These are phyloP conservation scores for Tryphoninae sp. DNA, from an alignment of 2,888 invertebrate genomes.

Conservation along the genomic window DNA sequence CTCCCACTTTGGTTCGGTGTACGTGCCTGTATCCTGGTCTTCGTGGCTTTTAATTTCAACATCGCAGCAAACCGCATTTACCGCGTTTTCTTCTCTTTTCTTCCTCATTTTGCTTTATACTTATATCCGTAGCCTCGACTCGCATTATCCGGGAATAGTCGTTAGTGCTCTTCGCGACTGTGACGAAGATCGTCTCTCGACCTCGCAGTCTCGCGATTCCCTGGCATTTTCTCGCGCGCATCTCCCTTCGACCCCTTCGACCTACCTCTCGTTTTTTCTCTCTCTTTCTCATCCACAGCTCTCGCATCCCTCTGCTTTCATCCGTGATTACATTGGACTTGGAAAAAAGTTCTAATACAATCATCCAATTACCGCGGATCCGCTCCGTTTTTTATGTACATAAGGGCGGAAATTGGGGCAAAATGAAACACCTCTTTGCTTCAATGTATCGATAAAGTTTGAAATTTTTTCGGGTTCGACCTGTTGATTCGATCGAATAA, in stretches of 20 bases:
- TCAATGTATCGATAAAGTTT: not conserved
- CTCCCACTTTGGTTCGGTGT: not conserved
- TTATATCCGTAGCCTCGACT: not conserved
- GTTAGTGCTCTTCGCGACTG: too few species aligned
- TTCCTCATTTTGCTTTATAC: slow-evolving; percentile 14
- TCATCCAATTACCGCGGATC: slow-evolving; percentile 72
- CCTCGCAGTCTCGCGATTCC: not conserved
- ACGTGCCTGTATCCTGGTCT: not conserved
- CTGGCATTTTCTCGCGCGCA: too few species aligned
- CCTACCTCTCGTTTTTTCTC: too few species aligned
- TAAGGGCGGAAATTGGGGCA: not conserved
- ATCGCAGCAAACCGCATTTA: slow-evolving; percentile 37
- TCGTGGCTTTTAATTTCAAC: slow-evolving; percentile 41
- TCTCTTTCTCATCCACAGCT: too few species aligned
- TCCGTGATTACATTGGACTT: slow-evolving; percentile 70
- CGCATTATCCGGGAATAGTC: not conserved
- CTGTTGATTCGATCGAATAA: not conserved
- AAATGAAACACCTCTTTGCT: not conserved
- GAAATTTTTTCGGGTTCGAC: not conserved
- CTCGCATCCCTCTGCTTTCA: slow-evolving; percentile 62
- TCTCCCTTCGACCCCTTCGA: too few species aligned
- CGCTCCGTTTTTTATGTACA: slow-evolving; percentile 43
- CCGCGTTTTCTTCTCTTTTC: slow-evolving; percentile 23
- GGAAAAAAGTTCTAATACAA: slow-evolving; percentile 71
- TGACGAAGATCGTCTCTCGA: not conserved